phyloP scores from a whole-genome alignment of 2,113 vertebrate species.

The Clarias magur region DNA sequence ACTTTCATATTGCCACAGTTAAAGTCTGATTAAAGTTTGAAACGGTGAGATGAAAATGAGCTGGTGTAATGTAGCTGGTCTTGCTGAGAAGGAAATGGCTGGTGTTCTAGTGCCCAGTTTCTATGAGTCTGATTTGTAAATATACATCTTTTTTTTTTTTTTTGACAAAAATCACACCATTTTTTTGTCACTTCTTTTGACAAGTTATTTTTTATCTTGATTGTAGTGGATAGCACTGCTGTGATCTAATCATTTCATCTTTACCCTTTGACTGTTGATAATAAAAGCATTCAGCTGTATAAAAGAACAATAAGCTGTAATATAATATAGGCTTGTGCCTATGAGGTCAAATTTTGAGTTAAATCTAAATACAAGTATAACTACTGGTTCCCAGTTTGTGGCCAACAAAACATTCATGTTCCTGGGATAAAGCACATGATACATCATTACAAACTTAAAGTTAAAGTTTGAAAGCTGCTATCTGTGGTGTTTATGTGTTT shows the following conservation, averaged over 20 bases:
- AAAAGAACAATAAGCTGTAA: conserved; percentile 5
- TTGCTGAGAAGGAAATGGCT: conserved; percentile 66
- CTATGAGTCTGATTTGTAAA: conserved; percentile 72
- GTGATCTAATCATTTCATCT: conserved; percentile 42
- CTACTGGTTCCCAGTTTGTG: conserved; percentile 20
- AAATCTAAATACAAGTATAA: not conserved
- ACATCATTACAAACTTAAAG: not conserved
- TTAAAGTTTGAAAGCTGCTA: conserved; percentile 45
- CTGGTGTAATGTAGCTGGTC: conserved; percentile 56
- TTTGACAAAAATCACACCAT: conserved; percentile 34
- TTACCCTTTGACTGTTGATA: not conserved
- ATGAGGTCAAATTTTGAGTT: not conserved
- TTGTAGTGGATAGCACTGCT: conserved; percentile 37
- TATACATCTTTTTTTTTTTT: conserved; percentile 15
- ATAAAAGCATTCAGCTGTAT: conserved; percentile 7
- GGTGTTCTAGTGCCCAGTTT: conserved; percentile 60
- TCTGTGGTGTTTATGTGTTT: conserved; percentile 37
- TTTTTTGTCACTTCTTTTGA: conserved; percentile 38
- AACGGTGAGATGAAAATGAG: conserved; percentile 70
- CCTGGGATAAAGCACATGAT: not conserved
- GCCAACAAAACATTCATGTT: conserved; percentile 9
- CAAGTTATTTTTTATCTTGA: conserved; percentile 33
- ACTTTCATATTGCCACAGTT: conserved; percentile 58
- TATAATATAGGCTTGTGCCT: not conserved
- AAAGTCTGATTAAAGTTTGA: conserved; percentile 76